Base-by-base conservation (phyloP, 2,797 vertebrate genomes). In the Borostomias antarcticus region DNA sequence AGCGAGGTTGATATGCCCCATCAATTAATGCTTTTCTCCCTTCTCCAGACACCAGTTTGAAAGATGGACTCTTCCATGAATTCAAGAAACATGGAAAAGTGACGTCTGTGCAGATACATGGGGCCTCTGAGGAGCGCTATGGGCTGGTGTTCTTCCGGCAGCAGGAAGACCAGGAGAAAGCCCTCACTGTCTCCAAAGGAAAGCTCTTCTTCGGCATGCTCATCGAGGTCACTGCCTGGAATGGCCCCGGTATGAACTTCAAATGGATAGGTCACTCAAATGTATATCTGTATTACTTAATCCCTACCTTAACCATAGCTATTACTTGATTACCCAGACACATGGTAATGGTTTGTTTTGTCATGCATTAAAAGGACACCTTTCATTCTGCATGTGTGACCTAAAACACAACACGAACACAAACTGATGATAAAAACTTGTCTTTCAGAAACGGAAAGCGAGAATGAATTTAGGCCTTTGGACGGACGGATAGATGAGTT, bases 51-150 rank as follows among this genome's bases (percentile, higher is more conserved):
- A 98, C 97, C 75, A 99, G 98, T 91, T 94, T 99, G 89, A 99
- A 99, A 88, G 98, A 99, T 74, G 98, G 98, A 74, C 95, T 99
- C 82, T 99, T 99, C 86, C 98, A 99, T 0, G 98, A 99, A 84
- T 99, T 99, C 87, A 99, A 99, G 90, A 99, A 99, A 81, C 97
- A 98, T 1, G 98, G 98, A 6, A 99, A 99, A 87, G 98, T 99
- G 86, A 99, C 97, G 0, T 99, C 97, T 0, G 98, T 99, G 75
- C 98, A 99, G 91, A 99, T 99, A 65, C 97, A 99, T 0, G 98
- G 98, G 7, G 90, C 95, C 1, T 95, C 94, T 0, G 97, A 99
- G 76, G 98, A 99, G 21, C 94, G 98, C 0, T 99, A 98, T 51
- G 98, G 98, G 6, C 90, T 99, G 66, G 98, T 99, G 45, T 99